Percentiles rank a stretch among this genome's conserved stretches.
Evolutionary conservation across 2,888 invertebrate species (phyloP).

Genomic region (Penaeus monodon): DNA sequence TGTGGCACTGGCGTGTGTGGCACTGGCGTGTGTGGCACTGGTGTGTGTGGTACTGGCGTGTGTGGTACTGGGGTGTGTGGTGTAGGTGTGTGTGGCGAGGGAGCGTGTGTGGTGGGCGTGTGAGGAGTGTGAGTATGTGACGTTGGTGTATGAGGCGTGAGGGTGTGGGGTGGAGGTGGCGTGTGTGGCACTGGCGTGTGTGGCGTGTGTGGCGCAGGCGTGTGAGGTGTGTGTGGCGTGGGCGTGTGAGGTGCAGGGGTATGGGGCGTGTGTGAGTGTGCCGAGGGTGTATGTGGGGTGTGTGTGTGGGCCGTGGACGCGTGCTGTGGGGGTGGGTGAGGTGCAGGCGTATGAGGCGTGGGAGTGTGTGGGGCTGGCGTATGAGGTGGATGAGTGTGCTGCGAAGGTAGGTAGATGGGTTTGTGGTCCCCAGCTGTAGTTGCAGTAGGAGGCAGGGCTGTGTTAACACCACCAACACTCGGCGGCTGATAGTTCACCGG

Average conservation of each 20-base stretch:
- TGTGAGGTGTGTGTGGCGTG: slow-evolving; percentile 13
- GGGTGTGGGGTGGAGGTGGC: not conserved
- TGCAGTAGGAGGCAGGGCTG: slow-evolving; percentile 35
- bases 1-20: no score
- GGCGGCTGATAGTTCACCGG: slow-evolving; percentile 47
- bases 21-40: no score
- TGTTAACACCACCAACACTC: slow-evolving; percentile 38
- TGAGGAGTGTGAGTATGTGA: not conserved
- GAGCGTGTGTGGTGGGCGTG: slow-evolving; percentile 20
- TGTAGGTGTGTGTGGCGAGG: not conserved
- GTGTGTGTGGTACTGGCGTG: no score
- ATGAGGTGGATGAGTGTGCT: slow-evolving; percentile 27
- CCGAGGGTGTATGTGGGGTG: not conserved
- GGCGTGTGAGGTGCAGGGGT: slow-evolving; percentile 33
- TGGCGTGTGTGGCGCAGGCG: slow-evolving; percentile 9
- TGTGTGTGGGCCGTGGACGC: not conserved
- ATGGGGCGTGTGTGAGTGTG: slow-evolving; percentile 28
- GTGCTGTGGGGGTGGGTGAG: not conserved
- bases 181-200: slow-evolving; percentile 26
- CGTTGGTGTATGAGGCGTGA: slow-evolving; percentile 1
- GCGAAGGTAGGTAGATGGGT: slow-evolving; percentile 41
- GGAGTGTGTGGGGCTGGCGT: slow-evolving; percentile 19
- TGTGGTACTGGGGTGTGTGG: not conserved
- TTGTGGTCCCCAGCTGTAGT: slow-evolving; percentile 51
- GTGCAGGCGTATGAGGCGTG: slow-evolving; percentile 10